These are phyloP conservation scores for Lasius platythorax DNA, from an alignment of 2,888 invertebrate species.

Conservation along the genomic window DNA sequence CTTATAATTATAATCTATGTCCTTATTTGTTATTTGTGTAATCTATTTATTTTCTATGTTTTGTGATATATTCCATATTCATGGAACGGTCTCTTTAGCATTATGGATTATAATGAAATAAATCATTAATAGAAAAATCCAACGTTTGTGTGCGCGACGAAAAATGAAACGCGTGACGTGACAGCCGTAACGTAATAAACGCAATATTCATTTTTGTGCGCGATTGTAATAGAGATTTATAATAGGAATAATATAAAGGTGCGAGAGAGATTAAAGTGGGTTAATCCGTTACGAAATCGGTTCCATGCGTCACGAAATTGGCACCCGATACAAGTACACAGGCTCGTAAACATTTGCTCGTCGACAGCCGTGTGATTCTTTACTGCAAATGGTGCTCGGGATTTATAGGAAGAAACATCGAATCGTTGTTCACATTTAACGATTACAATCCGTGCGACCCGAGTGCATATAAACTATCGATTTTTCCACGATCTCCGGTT, in stretches of 20 bases:
- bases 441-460: slow-evolving; percentile 34
- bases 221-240: slow-evolving; percentile 43
- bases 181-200: slow-evolving; percentile 32
- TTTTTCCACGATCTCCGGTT: slow-evolving; percentile 34
- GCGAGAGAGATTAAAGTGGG: slow-evolving; percentile 35
- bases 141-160: neutral
- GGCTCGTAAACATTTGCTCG: slow-evolving; percentile 46
- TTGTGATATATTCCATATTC: slow-evolving; percentile 3
- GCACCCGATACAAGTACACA: slow-evolving; percentile 38
- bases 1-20: neutral
- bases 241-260: slow-evolving; percentile 45
- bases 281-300: slow-evolving; percentile 46
- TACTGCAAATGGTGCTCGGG: slow-evolving; percentile 48
- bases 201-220: slow-evolving; percentile 37
- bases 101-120: neutral
- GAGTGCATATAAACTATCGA: slow-evolving; percentile 49
- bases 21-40: neutral
- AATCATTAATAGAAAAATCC: slow-evolving; percentile 32
- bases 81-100: neutral
- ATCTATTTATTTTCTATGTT: slow-evolving; percentile 15
- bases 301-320: slow-evolving; percentile 41
- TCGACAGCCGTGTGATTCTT: slow-evolving; percentile 49
- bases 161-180: slow-evolving; percentile 23
- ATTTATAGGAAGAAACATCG: slow-evolving; percentile 43
- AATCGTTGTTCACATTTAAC: slow-evolving; percentile 50